Conservation (phyloP, 2,888 invertebrate genomes). For the Sycophila texana region DNA sequence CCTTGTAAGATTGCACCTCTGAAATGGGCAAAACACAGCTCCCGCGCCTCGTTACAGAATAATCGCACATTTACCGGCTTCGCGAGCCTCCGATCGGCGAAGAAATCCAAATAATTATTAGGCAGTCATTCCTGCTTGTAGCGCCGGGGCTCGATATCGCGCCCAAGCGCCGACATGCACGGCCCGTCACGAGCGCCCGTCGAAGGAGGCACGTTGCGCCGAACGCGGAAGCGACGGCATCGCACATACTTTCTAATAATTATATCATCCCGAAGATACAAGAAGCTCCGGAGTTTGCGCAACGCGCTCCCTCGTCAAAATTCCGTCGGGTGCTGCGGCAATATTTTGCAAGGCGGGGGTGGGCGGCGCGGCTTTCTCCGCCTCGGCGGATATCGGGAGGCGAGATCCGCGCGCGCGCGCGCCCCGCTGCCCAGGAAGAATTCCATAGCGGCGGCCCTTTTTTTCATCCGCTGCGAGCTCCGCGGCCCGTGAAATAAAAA, state of each 20-base stretch:
- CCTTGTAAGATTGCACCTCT: too few species aligned
- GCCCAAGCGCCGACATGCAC: too few species aligned
- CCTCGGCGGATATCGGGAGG: background rate
- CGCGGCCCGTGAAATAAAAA: slow-evolving; percentile 35
- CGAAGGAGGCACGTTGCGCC: too few species aligned
- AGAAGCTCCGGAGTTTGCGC: slow-evolving; percentile 25
- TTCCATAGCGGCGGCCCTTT: background rate
- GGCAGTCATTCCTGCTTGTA: too few species aligned
- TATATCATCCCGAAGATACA: slow-evolving; percentile 32
- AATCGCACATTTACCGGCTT: too few species aligned
- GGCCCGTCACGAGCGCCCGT: too few species aligned
- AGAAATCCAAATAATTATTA: too few species aligned
- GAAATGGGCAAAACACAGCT: too few species aligned
- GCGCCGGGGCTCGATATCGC: too few species aligned
- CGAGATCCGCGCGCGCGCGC: background rate
- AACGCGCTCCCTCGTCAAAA: slow-evolving; percentile 6
- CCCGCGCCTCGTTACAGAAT: too few species aligned
- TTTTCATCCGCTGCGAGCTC: background rate
- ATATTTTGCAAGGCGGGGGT: background rate
- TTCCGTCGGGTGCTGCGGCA: background rate
- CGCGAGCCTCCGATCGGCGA: too few species aligned
- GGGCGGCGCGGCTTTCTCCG: background rate
- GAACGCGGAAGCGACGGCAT: slow-evolving; percentile 29
- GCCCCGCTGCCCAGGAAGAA: slow-evolving; percentile 1
- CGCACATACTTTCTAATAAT: slow-evolving; percentile 37